phyloP scores from a whole-genome alignment of 1,140 invertebrate genomes.

The Araneus ventricosus region DNA sequence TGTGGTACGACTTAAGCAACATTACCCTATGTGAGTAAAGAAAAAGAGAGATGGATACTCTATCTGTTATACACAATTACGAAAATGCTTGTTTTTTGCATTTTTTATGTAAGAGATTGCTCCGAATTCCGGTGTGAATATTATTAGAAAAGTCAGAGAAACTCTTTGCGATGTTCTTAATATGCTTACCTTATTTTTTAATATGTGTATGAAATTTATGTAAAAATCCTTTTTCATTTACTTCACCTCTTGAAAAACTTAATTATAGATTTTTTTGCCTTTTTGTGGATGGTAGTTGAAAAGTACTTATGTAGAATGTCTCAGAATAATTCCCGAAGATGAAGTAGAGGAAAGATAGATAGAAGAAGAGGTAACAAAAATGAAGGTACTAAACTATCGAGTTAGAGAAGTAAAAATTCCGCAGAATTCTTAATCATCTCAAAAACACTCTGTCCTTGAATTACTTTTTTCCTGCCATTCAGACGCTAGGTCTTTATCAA shows the following conservation, averaged over 20 bases:
- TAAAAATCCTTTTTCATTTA: conserved; percentile 1
- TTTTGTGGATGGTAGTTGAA: background rate
- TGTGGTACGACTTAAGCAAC: no score
- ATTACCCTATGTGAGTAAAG: no score
- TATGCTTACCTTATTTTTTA: no score
- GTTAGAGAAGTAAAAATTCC: conserved; percentile 42
- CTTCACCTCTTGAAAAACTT: conserved; percentile 33
- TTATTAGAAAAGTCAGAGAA: no score
- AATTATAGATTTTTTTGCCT: conserved; percentile 38
- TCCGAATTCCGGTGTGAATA: no score
- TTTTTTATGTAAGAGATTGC: no score
- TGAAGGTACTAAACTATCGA: background rate
- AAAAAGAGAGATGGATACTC: no score
- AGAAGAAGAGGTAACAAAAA: background rate
- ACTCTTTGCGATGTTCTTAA: no score
- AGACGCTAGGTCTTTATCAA: background rate
- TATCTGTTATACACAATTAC: no score
- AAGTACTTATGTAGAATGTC: background rate
- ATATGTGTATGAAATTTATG: background rate
- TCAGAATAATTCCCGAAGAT: conserved; percentile 53
- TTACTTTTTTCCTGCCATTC: background rate
- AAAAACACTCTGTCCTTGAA: conserved; percentile 25
- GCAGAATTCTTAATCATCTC: conserved; percentile 53
- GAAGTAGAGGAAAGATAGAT: background rate
- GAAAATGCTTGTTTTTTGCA: no score